These are phyloP conservation scores for Pterostichus madidus DNA, from an alignment of 2,888 invertebrate species.

Conservation along the genomic window DNA sequence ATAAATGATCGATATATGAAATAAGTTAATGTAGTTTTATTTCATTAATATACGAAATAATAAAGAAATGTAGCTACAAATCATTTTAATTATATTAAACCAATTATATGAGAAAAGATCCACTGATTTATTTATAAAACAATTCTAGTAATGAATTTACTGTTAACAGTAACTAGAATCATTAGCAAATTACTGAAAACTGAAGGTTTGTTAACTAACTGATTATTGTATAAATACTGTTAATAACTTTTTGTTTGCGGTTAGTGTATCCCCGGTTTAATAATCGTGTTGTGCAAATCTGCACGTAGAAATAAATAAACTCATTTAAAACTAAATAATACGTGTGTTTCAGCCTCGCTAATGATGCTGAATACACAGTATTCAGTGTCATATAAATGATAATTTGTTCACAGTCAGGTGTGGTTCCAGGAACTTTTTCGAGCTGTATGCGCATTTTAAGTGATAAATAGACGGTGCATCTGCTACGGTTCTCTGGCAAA, in stretches of 20 bases:
- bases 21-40: no score
- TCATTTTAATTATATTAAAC: no score
- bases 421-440: slow-evolving; percentile 42
- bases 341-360: not conserved
- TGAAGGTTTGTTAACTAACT: not conserved
- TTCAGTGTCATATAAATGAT: slow-evolving; percentile 56
- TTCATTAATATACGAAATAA: no score
- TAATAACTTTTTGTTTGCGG: not conserved
- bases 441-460: slow-evolving; percentile 49
- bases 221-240: not conserved
- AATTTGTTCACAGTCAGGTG: slow-evolving; percentile 53
- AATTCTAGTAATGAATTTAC: not conserved
- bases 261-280: not conserved
- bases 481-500: slow-evolving; percentile 32
- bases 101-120: no score
- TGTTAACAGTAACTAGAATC: not conserved
- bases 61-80: no score
- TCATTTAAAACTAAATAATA: not conserved
- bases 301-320: slow-evolving; percentile 27
- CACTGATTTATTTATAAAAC: not conserved
- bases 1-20: no score
- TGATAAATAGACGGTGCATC: slow-evolving; percentile 49
- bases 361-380: not conserved
- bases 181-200: not conserved
- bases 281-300: not conserved